Base-by-base conservation (phyloP, 2,113 vertebrate genomes). In the Neogobius melanostomus region DNA sequence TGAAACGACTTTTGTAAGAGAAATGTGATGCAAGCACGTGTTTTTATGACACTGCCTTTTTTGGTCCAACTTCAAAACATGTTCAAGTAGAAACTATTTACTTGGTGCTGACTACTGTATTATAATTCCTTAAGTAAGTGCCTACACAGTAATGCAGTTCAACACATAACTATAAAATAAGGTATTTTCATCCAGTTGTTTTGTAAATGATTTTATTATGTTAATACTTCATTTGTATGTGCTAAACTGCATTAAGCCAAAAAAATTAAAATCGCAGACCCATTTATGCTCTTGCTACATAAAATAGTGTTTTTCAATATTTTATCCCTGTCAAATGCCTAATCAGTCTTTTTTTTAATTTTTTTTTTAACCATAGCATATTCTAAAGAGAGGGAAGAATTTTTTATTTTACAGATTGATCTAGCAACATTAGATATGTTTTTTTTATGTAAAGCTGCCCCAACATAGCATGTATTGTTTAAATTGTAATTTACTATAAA, bases 391-490 rank as follows among this genome's bases (percentile, higher is more conserved):
- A 59, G 8, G 6, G 2, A 21, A 61, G 47, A 45, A 10, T 15
- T 59, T 64, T 71, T 15, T 45, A n/a, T 61, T 61, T 61, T 44
- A 59, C 6, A 15, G 54, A 15, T 36, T 21, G 9, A n/a, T 56
- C 16, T 21, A 10, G 8, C 11, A 42, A 59, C 6, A 59, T 16
- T 64, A 61, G n/a, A 66, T 64, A 11, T 74, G 2, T 10, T 15
- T 42, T 43, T 52, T 11, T n/a, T 53, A 45, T 60, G 46, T 28
- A 53, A 11, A 64, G 42, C 46, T 66, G 68, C 59, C 76, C 82
- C 69, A 75, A 15, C 68, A 85, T 63, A 79, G 66, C 74, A 74
- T 83, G 54, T 70, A 56, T 60, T 72, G 63, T 83, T 71, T n/a
- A 12, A 62, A 59, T 48, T 60, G 6, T 67, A 11, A 36, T 72